Percentiles rank a stretch among this genome's conserved stretches.
Evolutionary conservation across 2,797 vertebrate species (phyloP).

Genomic region (Scleropages formosus): DNA sequence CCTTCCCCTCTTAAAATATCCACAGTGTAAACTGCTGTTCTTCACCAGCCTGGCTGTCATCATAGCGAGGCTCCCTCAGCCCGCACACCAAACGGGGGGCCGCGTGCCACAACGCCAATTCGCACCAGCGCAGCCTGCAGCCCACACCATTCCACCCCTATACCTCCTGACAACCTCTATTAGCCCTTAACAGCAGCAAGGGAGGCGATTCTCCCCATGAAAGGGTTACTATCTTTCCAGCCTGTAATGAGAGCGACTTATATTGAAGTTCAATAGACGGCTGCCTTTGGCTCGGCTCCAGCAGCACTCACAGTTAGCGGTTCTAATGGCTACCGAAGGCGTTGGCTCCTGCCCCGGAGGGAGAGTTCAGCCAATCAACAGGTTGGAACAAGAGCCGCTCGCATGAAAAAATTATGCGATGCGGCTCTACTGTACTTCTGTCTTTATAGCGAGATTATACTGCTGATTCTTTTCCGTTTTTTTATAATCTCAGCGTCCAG

Average conservation of each 20-base stretch:
- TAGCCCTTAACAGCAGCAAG: conserved; percentile 34
- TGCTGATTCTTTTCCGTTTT: no score
- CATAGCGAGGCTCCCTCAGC: conserved; percentile 4
- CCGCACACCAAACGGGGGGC: no score
- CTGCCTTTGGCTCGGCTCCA: conserved; percentile 52
- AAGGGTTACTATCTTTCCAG: neutral
- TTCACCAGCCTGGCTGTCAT: conserved; percentile 9
- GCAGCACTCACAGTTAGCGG: conserved; percentile 59
- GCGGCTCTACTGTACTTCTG: no score
- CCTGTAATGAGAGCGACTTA: conserved; percentile 35
- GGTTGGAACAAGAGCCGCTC: conserved; percentile 44
- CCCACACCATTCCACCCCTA: neutral
- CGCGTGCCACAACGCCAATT: no score
- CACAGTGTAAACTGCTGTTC: conserved; percentile 15
- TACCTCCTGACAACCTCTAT: neutral
- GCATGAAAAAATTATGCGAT: no score
- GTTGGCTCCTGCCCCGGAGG: conserved; percentile 46
- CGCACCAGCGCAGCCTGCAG: no score
- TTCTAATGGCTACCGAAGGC: conserved; percentile 46
- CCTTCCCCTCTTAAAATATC: conserved; percentile 9
- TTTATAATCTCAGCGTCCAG: no score
- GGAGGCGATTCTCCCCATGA: conserved; percentile 26
- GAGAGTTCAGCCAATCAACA: conserved; percentile 54
- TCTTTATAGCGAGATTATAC: no score
- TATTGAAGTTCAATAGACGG: conserved; percentile 33